Percentiles rank a stretch among this genome's conserved stretches.
phyloP scores from a whole-genome alignment of 2,888 invertebrate species.

The Cataglyphis rosenhaueri region DNA sequence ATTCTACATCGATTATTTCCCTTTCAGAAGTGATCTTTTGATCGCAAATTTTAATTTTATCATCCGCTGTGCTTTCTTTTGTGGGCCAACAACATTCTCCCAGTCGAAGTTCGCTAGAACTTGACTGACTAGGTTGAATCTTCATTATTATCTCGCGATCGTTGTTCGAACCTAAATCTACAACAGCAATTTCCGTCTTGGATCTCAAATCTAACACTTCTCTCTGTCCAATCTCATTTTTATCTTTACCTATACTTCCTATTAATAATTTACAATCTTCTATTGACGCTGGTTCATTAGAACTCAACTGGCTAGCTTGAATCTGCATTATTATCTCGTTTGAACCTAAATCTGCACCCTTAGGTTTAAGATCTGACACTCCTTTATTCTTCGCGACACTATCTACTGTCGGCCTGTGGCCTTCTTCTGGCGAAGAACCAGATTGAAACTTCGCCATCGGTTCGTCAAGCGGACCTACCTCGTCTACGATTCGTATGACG shows the following conservation, averaged over 20 bases:
- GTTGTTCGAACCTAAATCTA: slow-evolving; percentile 23
- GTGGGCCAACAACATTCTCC: slow-evolving; percentile 49
- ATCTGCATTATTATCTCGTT: slow-evolving; percentile 2
- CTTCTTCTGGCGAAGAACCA: slow-evolving; percentile 11
- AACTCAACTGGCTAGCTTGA: slow-evolving; percentile 10
- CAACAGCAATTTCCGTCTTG: slow-evolving; percentile 1
- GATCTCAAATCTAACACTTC: slow-evolving; percentile 27
- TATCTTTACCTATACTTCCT: slow-evolving; percentile 16
- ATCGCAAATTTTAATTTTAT: neutral
- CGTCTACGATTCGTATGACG: slow-evolving; percentile 80
- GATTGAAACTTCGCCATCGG: slow-evolving; percentile 16
- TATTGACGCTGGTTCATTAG: slow-evolving; percentile 5
- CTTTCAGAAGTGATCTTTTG: neutral
- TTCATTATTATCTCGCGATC: slow-evolving; percentile 15
- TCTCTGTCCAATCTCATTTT: slow-evolving; percentile 31
- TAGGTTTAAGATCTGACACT: neutral
- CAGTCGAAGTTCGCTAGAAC: slow-evolving; percentile 38
- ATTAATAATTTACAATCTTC: slow-evolving; percentile 5
- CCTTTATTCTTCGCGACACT: slow-evolving; percentile 2
- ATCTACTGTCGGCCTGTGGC: neutral
- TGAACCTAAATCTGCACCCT: slow-evolving; percentile 7
- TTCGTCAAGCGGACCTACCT: slow-evolving; percentile 78
- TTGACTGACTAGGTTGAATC: slow-evolving; percentile 1
- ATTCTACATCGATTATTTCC: slow-evolving; percentile 8
- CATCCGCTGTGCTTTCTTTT: slow-evolving; percentile 8